Conservation (phyloP, 2,888 invertebrate genomes). For the Watsonalla binaria region DNA sequence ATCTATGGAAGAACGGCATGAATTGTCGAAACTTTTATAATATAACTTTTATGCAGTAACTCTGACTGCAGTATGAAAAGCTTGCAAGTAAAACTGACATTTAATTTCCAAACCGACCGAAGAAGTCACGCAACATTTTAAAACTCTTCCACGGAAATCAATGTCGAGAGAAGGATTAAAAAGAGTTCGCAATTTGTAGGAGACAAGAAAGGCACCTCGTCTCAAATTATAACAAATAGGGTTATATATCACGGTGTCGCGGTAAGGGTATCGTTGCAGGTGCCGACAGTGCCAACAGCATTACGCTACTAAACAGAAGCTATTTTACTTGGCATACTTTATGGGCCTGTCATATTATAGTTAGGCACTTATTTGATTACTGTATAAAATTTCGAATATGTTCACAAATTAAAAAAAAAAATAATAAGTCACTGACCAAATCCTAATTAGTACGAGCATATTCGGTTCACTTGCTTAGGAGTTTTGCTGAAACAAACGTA, state of each 20-base stretch:
- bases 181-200: conserved; percentile 10
- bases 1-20: conserved; percentile 2
- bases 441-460: too few species aligned
- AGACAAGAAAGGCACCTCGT: conserved; percentile 21
- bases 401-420: too few species aligned
- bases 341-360: not conserved
- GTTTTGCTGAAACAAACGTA: too few species aligned
- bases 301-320: not conserved
- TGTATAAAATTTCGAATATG: too few species aligned
- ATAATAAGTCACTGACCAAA: too few species aligned
- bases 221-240: conserved; percentile 58
- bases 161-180: conserved; percentile 11
- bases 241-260: conserved; percentile 41
- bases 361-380: not conserved
- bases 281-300: conserved; percentile 4
- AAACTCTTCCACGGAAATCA: conserved; percentile 18
- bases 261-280: conserved; percentile 15
- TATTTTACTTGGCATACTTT: not conserved
- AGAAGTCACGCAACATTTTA: conserved; percentile 12
- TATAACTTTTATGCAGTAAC: conserved; percentile 8
- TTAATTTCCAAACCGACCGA: conserved; percentile 12
- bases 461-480: too few species aligned
- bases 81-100: conserved; percentile 12
- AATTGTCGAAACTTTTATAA: conserved; percentile 7
- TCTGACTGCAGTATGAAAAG: conserved; percentile 4